phyloP scores from a whole-genome alignment of 2,888 invertebrate species.

The Dicyrtoma fusca region DNA sequence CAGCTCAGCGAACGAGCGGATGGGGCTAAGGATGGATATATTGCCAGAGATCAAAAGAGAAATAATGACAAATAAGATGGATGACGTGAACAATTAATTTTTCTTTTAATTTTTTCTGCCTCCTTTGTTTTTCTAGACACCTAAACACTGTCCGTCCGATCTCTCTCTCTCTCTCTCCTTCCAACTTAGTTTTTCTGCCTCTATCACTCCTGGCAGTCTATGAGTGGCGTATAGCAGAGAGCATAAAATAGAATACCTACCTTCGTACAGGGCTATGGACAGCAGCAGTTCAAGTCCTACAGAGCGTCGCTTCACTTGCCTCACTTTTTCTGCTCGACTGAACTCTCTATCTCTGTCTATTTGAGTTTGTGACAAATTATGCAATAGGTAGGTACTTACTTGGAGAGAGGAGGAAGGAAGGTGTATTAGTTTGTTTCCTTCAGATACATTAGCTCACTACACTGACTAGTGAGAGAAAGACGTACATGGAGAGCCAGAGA shows the following conservation, averaged over 20 bases:
- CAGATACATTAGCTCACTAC: not conserved
- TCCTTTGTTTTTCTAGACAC: constrained; percentile 40
- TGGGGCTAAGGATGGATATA: not conserved
- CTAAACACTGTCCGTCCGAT: constrained; percentile 29
- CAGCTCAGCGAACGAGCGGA: too few relatives aligned
- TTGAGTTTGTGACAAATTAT: constrained; percentile 49
- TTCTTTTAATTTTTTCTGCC: constrained; percentile 52
- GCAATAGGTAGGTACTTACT: constrained; percentile 37
- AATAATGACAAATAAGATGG: constrained; percentile 54
- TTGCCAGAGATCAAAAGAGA: constrained; percentile 38
- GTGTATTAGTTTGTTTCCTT: constrained; percentile 17
- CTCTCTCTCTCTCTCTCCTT: constrained; percentile 9
- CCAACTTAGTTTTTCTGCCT: not conserved
- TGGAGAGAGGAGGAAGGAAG: constrained; percentile 8
- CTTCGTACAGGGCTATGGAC: too few relatives aligned
- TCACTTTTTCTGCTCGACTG: constrained; percentile 42
- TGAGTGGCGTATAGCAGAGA: too few relatives aligned
- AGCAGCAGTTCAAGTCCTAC: too few relatives aligned
- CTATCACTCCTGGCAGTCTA: not conserved
- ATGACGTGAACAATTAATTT: constrained; percentile 57
- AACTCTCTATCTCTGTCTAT: constrained; percentile 42
- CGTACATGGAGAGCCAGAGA: constrained; percentile 28
- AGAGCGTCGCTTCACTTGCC: constrained; percentile 37
- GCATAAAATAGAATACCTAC: too few relatives aligned
- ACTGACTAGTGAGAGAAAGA: constrained; percentile 14